A percentile compares a stretch with the other conserved stretches of the same genome.
Evolutionary conservation across 2,797 vertebrate species (phyloP).

Genomic region (Miichthys miiuy): DNA sequence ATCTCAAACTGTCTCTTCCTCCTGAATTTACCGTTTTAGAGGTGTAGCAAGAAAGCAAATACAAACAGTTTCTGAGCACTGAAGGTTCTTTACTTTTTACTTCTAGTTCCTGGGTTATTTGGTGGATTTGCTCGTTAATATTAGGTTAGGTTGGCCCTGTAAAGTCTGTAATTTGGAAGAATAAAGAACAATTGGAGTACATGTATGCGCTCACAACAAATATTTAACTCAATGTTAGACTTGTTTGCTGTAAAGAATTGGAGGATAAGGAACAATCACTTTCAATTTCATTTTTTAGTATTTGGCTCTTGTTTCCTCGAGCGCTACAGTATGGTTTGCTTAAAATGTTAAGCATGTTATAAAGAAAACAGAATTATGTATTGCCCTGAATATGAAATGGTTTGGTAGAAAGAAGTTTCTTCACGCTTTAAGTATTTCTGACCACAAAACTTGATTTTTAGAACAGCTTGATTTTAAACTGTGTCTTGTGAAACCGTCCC

Average conservation of each 20-base stretch:
- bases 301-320: slow-evolving; percentile 2
- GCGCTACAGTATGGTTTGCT: slow-evolving; percentile 8
- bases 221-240: neutral
- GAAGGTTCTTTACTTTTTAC: neutral
- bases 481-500: slow-evolving; percentile 67
- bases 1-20: neutral
- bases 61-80: slow-evolving; percentile 1
- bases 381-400: slow-evolving; percentile 41
- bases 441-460: neutral
- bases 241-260: neutral
- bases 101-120: neutral
- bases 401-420: slow-evolving; percentile 36
- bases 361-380: slow-evolving; percentile 8
- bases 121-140: neutral
- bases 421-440: neutral
- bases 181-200: neutral
- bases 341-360: neutral
- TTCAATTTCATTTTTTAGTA: neutral
- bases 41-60: neutral
- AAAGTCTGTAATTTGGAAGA: neutral
- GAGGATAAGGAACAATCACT: neutral
- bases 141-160: neutral
- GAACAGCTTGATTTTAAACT: slow-evolving; percentile 46
- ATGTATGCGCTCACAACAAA: neutral
- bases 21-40: neutral